Evolutionary conservation across 2,888 invertebrate genomes (phyloP).

Genomic region (Ormyrus thymus): DNA sequence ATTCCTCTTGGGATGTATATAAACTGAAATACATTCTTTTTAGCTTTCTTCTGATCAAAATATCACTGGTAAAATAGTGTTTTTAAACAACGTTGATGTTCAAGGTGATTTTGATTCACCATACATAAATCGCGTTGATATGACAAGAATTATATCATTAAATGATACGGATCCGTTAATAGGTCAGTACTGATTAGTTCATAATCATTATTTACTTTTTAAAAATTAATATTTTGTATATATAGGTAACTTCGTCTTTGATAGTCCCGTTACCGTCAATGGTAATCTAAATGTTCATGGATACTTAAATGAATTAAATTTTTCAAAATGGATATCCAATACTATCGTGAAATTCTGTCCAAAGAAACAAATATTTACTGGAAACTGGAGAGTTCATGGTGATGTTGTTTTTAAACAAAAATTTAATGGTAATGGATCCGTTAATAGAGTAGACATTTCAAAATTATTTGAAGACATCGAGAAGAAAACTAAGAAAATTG

Average conservation of each 20-base stretch:
- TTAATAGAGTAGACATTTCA: conserved; percentile 24
- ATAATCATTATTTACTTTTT: too few species aligned
- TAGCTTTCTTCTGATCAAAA: conserved; percentile 63
- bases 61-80: conserved; percentile 62
- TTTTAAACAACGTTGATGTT: conserved; percentile 59
- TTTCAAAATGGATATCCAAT: conserved; percentile 60
- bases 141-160: conserved; percentile 56
- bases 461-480: conserved; percentile 7
- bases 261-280: conserved; percentile 58
- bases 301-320: conserved; percentile 60
- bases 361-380: conserved; percentile 73
- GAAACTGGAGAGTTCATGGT: conserved; percentile 75
- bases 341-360: conserved; percentile 56
- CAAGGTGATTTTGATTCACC: conserved; percentile 60
- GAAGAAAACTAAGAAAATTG: neutral
- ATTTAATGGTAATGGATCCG: conserved; percentile 16
- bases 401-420: conserved; percentile 71
- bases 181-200: conserved; percentile 56
- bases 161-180: conserved; percentile 58
- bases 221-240: too few species aligned
- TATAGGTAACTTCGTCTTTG: conserved; percentile 64
- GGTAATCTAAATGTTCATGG: conserved; percentile 57
- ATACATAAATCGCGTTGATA: conserved; percentile 61
- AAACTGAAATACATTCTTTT: conserved; percentile 7
- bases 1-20: neutral